Conservation (phyloP, 2,888 invertebrate genomes). For the Lordiphosa andalusiaca region DNA sequence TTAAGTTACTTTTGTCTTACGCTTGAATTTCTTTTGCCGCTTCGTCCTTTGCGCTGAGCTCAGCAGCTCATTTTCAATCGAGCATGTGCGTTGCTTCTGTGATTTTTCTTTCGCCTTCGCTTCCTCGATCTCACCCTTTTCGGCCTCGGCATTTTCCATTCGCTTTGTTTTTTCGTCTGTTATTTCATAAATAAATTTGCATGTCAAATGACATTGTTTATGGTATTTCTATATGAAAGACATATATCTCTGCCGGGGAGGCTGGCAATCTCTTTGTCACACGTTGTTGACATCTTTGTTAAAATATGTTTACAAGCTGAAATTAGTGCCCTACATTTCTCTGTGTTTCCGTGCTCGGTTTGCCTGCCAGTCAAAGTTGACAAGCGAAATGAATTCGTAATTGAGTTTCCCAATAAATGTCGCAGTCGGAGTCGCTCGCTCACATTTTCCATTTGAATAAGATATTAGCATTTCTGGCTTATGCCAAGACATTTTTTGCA, state of each 20-base stretch:
- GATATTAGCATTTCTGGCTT: conserved; percentile 41
- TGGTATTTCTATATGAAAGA: conserved; percentile 70
- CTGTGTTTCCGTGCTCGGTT: conserved; percentile 20
- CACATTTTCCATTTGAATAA: conserved; percentile 42
- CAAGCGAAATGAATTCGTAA: conserved; percentile 75
- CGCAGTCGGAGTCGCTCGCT: conserved; percentile 19
- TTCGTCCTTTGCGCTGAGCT: conserved; percentile 55
- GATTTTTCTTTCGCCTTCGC: conserved; percentile 48
- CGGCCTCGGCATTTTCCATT: conserved; percentile 15
- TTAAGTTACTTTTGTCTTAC: conserved; percentile 68
- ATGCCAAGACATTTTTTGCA: conserved; percentile 33
- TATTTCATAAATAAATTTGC: conserved; percentile 75
- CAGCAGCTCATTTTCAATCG: conserved; percentile 70
- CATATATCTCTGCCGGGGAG: conserved; percentile 43
- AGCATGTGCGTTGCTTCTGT: conserved; percentile 55
- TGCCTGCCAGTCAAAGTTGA: conserved; percentile 54
- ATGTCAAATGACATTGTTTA: conserved; percentile 76
- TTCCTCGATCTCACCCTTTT: conserved; percentile 17
- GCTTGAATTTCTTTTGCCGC: conserved; percentile 59
- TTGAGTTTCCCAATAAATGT: conserved; percentile 58
- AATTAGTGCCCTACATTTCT: conserved; percentile 48
- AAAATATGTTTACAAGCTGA: conserved; percentile 73
- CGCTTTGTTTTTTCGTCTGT: conserved; percentile 38
- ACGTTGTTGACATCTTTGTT: conserved; percentile 73
- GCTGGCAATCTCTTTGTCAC: conserved; percentile 58